A percentile compares a stretch with the other conserved stretches of the same genome.
Evolutionary conservation across 2,797 vertebrate genomes (phyloP).

Genomic region (Otolemur crassicaudatus): DNA sequence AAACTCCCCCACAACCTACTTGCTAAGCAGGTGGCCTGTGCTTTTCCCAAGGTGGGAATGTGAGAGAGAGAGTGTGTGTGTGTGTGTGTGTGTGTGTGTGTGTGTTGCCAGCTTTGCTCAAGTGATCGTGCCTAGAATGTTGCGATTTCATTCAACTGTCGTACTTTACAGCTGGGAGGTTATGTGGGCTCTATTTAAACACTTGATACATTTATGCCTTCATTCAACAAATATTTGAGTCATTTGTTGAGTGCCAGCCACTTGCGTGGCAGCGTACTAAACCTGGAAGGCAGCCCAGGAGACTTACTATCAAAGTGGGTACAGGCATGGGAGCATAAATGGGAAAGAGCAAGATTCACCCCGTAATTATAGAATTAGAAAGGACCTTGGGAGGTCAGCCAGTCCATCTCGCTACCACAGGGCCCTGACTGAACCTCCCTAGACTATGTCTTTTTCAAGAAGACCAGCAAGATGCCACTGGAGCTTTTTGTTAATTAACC

Average conservation of each 20-base stretch:
- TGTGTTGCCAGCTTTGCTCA: background rate
- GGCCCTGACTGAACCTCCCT: background rate
- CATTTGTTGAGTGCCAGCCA: slow-evolving; percentile 47
- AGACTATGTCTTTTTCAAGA: background rate
- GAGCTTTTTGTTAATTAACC: background rate
- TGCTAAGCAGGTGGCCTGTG: slow-evolving; percentile 43
- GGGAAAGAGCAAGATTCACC: background rate
- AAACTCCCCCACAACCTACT: slow-evolving; percentile 17
- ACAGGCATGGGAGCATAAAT: background rate
- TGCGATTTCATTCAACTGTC: slow-evolving; percentile 55
- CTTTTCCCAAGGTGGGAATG: background rate
- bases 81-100: background rate
- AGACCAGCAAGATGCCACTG: background rate
- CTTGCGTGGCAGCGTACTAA: slow-evolving; percentile 30
- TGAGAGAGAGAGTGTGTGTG: background rate
- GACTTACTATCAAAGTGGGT: slow-evolving; percentile 59
- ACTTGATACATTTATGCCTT: slow-evolving; percentile 62
- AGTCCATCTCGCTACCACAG: background rate
- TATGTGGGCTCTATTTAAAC: slow-evolving; percentile 56
- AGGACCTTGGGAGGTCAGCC: slow-evolving; percentile 65
- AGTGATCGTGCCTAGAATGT: slow-evolving; percentile 42
- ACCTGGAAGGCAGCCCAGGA: slow-evolving; percentile 69
- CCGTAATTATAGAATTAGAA: background rate
- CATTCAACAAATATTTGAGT: slow-evolving; percentile 65
- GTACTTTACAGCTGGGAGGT: slow-evolving; percentile 43